Evolutionary conservation across 30 jellyfish, hydroid and myxozoan genomes (phyloP), one percentile per base, ranked within the genome.

Genomic region (Turritopsis rubra): DNA sequence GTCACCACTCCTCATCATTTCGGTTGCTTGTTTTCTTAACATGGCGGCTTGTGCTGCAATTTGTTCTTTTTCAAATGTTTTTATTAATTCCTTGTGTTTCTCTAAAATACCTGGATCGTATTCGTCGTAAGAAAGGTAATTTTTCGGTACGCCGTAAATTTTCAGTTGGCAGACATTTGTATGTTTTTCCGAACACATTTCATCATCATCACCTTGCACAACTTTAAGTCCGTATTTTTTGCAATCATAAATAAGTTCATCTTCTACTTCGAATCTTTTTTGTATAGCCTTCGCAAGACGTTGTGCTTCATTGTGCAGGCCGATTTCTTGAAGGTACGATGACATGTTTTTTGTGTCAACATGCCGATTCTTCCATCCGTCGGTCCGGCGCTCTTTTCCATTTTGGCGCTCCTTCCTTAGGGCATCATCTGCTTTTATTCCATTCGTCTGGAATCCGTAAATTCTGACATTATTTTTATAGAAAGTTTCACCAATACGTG

Each of bases 131-230:
- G 27, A 23, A 0, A 74, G 28, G 21, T 16, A 74, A 16, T 18
- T 29, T 29, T 74, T 74, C 27, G 82, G 82, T 71, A 74, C 70
- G 18, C 65, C 65, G 27, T 7, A 29, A 23, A 74, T 41, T 23
- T 74, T 74, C 8, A 74, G 65, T 21, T 41, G 54, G 65, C 82
- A 28, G 24, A 74, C 21, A 8, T 28, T 21, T 7, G 82, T 24
- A 29, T 74, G 82, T 74, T 23, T 29, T 16, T 29, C 18, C 16
- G 53, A 23, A 74, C 54, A 26, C 0, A 8, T 9, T 16, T 74
- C 82, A 74, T 74, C 82, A n/a, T 24, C 16, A 29, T 16, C 82
- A 26, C 82, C 82, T 1, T 74, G 54, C 13, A 74, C 53, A 26
- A 29, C 27, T 74, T 23, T 9, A 21, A 74, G 18, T 26, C 82